phyloP scores from a whole-genome alignment of 2,797 vertebrate genomes.

The Premnoplex brunnescens region DNA sequence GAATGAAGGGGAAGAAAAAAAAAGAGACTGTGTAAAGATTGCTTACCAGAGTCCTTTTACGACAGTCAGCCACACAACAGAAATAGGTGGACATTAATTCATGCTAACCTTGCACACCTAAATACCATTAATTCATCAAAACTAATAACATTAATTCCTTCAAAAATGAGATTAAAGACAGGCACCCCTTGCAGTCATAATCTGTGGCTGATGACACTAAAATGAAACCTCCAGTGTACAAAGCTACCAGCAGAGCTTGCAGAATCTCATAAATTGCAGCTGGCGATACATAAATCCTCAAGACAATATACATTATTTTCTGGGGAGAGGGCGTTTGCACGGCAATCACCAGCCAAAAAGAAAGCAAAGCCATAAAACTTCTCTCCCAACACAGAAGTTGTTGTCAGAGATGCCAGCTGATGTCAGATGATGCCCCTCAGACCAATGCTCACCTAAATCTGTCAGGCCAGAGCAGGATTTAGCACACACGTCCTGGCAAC shows the following conservation, averaged over 20 bases:
- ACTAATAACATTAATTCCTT: constrained; percentile 79
- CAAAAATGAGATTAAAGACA: constrained; percentile 77
- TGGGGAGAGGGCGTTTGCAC: not conserved
- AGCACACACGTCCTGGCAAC: not conserved
- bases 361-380: constrained; percentile 13
- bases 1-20: constrained; percentile 12
- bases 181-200: constrained; percentile 73
- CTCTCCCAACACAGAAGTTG: not conserved
- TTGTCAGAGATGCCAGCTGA: not conserved
- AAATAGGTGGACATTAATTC: constrained; percentile 72
- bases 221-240: constrained; percentile 23
- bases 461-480: not conserved
- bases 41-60: constrained; percentile 43
- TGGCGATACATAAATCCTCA: not conserved
- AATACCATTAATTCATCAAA: constrained; percentile 79
- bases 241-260: constrained; percentile 54
- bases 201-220: constrained; percentile 69
- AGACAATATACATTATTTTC: constrained; percentile 50
- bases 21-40: constrained; percentile 29
- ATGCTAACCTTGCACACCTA: constrained; percentile 72
- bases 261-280: constrained; percentile 32
- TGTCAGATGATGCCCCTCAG: not conserved
- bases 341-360: not conserved
- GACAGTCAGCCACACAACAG: constrained; percentile 53
- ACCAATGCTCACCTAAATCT: not conserved